Conservation (phyloP, 2,113 vertebrate genomes). For the Meriones unguiculatus region DNA sequence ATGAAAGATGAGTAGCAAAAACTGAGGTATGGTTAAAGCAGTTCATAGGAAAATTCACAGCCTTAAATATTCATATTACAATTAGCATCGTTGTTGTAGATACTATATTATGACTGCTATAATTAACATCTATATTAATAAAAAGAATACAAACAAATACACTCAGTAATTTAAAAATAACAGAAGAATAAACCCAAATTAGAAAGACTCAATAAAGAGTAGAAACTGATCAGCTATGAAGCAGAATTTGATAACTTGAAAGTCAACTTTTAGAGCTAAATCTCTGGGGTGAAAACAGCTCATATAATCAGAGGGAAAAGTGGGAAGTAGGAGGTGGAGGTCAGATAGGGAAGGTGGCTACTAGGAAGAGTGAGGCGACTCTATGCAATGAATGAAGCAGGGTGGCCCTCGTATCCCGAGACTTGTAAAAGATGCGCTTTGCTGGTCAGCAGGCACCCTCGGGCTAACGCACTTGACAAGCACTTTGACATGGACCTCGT, state of each 20-base stretch:
- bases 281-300: not conserved
- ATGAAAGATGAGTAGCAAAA: not conserved
- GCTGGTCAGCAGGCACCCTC: not conserved
- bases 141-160: not conserved
- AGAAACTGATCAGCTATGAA: not conserved
- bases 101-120: too few species aligned
- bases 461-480: not conserved
- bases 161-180: not conserved
- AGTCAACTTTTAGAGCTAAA: not conserved
- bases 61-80: not conserved
- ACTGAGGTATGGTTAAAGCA: not conserved
- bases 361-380: constrained; percentile 10
- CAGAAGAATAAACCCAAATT: not conserved
- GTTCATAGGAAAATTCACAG: not conserved
- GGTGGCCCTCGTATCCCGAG: not conserved
- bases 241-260: not conserved
- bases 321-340: not conserved
- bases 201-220: not conserved
- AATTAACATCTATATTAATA: not conserved
- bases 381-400: not conserved
- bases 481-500: not conserved
- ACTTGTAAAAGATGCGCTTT: not conserved
- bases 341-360: not conserved
- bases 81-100: not conserved
- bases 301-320: not conserved